These are phyloP conservation scores for Catamblyrhynchus diadema DNA, from an alignment of 2,797 vertebrate genomes.

Conservation along the genomic window DNA sequence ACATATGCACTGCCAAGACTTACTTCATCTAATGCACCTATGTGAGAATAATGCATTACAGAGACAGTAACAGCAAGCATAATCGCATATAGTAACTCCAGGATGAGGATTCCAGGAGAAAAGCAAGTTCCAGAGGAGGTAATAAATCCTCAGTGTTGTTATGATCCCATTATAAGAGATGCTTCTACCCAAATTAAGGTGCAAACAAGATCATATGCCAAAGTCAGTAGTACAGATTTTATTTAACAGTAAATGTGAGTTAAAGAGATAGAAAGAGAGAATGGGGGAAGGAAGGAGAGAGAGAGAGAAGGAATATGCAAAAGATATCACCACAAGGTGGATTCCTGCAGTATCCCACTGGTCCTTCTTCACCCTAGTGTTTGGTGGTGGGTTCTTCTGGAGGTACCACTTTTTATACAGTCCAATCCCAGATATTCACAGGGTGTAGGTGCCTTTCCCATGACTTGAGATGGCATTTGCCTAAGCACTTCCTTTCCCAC, in stretches of 20 bases:
- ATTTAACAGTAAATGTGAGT: background rate
- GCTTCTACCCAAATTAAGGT: background rate
- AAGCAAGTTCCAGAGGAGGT: background rate
- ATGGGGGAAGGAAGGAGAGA: background rate
- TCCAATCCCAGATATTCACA: background rate
- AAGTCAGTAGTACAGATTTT: background rate
- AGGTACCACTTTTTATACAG: background rate
- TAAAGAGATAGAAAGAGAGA: background rate
- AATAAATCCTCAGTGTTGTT: background rate
- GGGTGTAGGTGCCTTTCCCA: background rate
- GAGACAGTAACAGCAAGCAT: background rate
- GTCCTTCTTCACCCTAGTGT: background rate
- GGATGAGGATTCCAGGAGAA: background rate
- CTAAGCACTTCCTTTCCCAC: background rate
- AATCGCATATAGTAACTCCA: background rate
- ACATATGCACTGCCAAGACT: background rate
- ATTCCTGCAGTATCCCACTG: accelerated
- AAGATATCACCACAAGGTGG: background rate
- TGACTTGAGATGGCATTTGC: background rate
- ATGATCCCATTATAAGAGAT: background rate
- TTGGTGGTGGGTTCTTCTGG: background rate
- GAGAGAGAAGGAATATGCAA: background rate
- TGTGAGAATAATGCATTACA: background rate
- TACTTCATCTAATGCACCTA: slow-evolving; percentile 18
- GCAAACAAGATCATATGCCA: background rate